Base-by-base conservation (phyloP, 2,113 vertebrate species). In the Romanogobio albipinnatus region DNA sequence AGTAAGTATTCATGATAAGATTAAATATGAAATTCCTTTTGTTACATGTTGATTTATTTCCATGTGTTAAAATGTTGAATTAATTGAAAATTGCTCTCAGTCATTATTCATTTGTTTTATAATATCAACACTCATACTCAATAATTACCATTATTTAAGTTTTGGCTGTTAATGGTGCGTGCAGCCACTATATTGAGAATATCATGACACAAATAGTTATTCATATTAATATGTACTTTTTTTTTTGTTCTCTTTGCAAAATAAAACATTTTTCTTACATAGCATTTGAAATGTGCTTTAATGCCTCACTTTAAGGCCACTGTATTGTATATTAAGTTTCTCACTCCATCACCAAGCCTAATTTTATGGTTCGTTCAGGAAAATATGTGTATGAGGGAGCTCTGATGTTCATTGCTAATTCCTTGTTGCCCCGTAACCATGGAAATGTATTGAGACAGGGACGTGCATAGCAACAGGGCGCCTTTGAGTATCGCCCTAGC, bases 381-480 rank as follows among this genome's bases (percentile, higher is more conserved):
- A 70, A 36, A 36, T 36, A 51, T 15, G 10, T 89, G 83, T 89
- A 87, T 75, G 75, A 86, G 76, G 36, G 58, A 29, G 74, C 76
- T 62, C 39, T 79, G 36, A 66, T 88, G 84, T 89, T 77, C 62
- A 80, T 85, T 75, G 26, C 81, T 82, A 90, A 89, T 90, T 88
- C 89, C 88, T 86, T 89, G 84, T 78, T 14, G 84, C 49, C 56
- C 61, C 53, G 90, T 94, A 14, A 77, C 87, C 90, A 93, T 94
- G 91, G 90, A 91, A 89, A 93, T 86, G 59, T 53, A 84, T 84
- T 62, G 68, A 90, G 89, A 61, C 73, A 49, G 29, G 91, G 88
- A 89, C 86, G 92, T 89, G 84, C 92, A 89, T 92, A 91, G 90
- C 90, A 93, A 90, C 89, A 58, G 81, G 26, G 64, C 73, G 73